Evolutionary conservation across 1,140 invertebrate genomes (phyloP).

Genomic region (Diprion similis): DNA sequence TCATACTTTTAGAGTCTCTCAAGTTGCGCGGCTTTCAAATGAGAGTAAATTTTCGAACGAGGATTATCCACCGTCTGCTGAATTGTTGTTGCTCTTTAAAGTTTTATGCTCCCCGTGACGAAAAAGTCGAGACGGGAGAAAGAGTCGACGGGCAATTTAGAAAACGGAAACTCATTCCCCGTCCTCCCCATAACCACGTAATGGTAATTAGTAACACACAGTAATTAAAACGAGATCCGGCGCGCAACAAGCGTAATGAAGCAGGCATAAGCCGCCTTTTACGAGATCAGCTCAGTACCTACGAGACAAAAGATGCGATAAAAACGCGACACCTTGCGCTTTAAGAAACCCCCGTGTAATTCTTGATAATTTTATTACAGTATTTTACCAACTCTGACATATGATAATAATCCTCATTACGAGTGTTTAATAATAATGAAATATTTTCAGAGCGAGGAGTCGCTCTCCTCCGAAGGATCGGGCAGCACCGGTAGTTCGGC

Average conservation of each 20-base stretch:
- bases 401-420: neutral
- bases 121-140: neutral
- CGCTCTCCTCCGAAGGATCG: constrained; percentile 55
- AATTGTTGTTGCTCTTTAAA: too few relatives aligned
- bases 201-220: constrained; percentile 5
- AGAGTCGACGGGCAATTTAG: neutral
- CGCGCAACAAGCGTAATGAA: neutral
- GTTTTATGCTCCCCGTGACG: neutral
- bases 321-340: too few relatives aligned
- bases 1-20: too few relatives aligned
- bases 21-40: neutral
- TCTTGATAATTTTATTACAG: too few relatives aligned
- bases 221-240: neutral
- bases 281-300: too few relatives aligned
- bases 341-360: too few relatives aligned
- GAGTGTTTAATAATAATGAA: constrained; percentile 12
- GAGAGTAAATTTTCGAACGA: neutral
- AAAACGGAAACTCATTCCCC: neutral
- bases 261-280: neutral
- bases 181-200: neutral
- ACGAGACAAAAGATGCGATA: too few relatives aligned
- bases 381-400: too few relatives aligned
- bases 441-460: constrained; percentile 55
- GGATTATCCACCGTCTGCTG: neutral
- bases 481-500: constrained; percentile 51